Evolutionary conservation across 2,113 vertebrate genomes (phyloP).

Genomic region (Hydrolagus affinis): DNA sequence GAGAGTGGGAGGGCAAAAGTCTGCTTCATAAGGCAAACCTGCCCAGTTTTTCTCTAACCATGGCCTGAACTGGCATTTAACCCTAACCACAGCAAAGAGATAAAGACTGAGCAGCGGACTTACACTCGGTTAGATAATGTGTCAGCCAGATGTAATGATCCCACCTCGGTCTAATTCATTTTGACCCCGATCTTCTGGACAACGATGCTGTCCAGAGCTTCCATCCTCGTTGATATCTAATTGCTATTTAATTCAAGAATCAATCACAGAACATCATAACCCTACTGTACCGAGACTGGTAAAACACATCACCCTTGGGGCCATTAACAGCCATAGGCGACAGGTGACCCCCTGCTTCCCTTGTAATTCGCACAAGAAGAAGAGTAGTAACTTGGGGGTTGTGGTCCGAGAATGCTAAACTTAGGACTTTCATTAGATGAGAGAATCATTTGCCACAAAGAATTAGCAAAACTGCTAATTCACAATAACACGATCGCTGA

Average conservation of each 20-base stretch:
- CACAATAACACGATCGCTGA: background rate
- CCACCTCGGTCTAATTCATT: background rate
- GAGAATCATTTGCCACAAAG: background rate
- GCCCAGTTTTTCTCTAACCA: background rate
- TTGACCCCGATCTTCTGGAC: background rate
- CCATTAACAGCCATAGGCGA: background rate
- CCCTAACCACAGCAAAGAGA: background rate
- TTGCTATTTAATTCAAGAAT: slow-evolving; percentile 3
- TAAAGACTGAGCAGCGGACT: background rate
- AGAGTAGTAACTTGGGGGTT: background rate
- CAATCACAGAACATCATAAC: background rate
- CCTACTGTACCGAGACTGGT: background rate
- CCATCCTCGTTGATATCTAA: slow-evolving; percentile 8
- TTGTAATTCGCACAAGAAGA: background rate
- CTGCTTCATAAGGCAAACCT: background rate
- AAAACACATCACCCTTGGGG: slow-evolving; percentile 13
- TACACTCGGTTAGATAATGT: slow-evolving; percentile 14
- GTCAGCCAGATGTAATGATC: slow-evolving; percentile 26
- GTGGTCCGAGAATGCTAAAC: background rate
- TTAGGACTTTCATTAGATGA: background rate
- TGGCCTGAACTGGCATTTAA: slow-evolving; percentile 23
- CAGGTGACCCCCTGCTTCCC: background rate
- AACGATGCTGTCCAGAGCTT: slow-evolving; percentile 3
- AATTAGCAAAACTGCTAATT: background rate
- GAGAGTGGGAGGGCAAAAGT: background rate